These are phyloP conservation scores for Oconnorella tubifera DNA, from an alignment of 2,888 invertebrate genomes.

Conservation along the genomic window DNA sequence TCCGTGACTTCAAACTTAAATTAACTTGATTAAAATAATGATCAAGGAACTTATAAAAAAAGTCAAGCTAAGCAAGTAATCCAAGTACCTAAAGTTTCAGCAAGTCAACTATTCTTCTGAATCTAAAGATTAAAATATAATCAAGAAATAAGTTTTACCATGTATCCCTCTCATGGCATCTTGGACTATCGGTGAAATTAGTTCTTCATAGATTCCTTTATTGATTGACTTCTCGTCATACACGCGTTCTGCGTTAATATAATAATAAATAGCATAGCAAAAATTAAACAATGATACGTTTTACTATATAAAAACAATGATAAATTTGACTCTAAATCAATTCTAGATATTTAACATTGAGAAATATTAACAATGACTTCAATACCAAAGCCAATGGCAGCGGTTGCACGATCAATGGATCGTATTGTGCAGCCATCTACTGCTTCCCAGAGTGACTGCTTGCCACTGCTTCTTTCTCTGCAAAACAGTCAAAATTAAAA, in stretches of 20 bases:
- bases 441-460: neutral
- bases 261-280: neutral
- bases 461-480: neutral
- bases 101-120: no score
- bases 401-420: neutral
- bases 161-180: conserved; percentile 32
- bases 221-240: conserved; percentile 44
- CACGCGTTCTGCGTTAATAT: conserved; percentile 43
- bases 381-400: neutral
- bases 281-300: neutral
- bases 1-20: no score
- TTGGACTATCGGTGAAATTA: conserved; percentile 43
- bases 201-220: conserved; percentile 43
- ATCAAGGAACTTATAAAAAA: no score
- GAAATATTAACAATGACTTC: no score
- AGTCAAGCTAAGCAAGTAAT: no score
- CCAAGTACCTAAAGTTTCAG: no score
- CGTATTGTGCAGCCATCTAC: neutral
- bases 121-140: neutral
- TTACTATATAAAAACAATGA: no score
- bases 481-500: no score
- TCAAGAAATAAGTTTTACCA: conserved; percentile 45
- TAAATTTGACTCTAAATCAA: no score
- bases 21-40: no score
- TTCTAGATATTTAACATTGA: no score